These are phyloP conservation scores for Pyralis farinalis DNA, from an alignment of 2,888 invertebrate genomes.

Conservation along the genomic window DNA sequence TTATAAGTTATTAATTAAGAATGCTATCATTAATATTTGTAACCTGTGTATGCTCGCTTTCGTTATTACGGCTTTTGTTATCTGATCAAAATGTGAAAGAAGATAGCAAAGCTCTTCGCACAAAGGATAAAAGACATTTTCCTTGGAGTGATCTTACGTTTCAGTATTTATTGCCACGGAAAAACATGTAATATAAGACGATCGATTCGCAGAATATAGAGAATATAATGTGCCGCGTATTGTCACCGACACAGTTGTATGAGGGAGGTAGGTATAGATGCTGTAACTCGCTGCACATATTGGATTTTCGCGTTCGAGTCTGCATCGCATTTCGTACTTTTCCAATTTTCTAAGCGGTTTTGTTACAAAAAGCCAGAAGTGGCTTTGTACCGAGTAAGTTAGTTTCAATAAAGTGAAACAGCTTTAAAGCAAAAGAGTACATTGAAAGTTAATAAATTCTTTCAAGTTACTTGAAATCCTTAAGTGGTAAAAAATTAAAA, in stretches of 20 bases:
- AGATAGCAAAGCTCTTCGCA: background rate
- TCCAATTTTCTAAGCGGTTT: constrained; percentile 26
- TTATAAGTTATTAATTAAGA: no score
- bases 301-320: constrained; percentile 22
- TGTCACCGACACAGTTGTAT: constrained; percentile 12
- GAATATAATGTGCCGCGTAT: constrained; percentile 9
- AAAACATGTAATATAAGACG: constrained; percentile 10
- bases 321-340: constrained; percentile 21
- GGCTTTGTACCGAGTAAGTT: no score
- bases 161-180: constrained; percentile 11
- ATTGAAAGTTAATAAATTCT: no score
- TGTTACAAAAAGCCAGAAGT: background rate
- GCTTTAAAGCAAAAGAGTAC: no score
- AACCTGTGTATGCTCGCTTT: no score
- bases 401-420: no score
- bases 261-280: constrained; percentile 16
- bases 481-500: no score
- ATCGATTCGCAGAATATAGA: constrained; percentile 13
- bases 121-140: constrained; percentile 2
- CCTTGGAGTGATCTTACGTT: constrained; percentile 1
- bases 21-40: no score
- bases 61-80: no score
- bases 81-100: background rate
- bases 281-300: constrained; percentile 30
- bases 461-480: no score